Evolutionary conservation across 2,113 vertebrate genomes (phyloP).

Genomic region (Pipra filicauda): DNA sequence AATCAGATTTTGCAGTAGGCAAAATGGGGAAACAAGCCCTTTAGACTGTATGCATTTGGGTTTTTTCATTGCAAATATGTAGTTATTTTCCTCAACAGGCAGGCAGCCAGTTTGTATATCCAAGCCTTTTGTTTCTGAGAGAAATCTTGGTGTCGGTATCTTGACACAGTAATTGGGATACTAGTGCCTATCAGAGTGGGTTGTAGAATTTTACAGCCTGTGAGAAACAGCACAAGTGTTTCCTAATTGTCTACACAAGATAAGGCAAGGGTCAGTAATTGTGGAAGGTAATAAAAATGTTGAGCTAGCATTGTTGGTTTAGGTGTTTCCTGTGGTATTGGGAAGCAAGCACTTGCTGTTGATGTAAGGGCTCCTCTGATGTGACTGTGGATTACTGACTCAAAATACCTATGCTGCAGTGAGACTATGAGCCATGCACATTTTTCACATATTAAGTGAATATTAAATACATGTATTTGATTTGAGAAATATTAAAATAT

Average conservation of each 20-base stretch:
- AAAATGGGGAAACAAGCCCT: not conserved
- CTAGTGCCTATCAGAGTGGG: constrained; percentile 39
- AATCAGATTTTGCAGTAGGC: not conserved
- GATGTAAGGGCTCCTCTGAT: not conserved
- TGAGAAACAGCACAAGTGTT: constrained; percentile 20
- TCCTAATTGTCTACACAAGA: constrained; percentile 7
- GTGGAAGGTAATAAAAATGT: constrained; percentile 14
- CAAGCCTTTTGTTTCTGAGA: constrained; percentile 23
- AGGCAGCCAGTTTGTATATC: constrained; percentile 22
- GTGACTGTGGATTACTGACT: not conserved
- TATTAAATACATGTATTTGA: not conserved
- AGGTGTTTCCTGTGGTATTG: not conserved
- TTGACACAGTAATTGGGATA: constrained; percentile 55
- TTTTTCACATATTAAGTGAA: not conserved
- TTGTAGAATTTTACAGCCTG: constrained; percentile 48
- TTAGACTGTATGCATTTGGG: not conserved
- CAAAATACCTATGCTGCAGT: not conserved
- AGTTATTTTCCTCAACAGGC: not conserved
- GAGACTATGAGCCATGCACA: not conserved
- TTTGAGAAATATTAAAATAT: not conserved
- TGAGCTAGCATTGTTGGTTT: not conserved
- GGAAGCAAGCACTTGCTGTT: not conserved
- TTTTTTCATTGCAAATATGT: not conserved
- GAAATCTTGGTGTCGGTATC: constrained; percentile 48
- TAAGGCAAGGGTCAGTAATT: constrained; percentile 38